A percentile compares a stretch with the other conserved stretches of the same genome.
Conservation (phyloP, 2,888 invertebrate genomes). For the Magallana nippona region DNA sequence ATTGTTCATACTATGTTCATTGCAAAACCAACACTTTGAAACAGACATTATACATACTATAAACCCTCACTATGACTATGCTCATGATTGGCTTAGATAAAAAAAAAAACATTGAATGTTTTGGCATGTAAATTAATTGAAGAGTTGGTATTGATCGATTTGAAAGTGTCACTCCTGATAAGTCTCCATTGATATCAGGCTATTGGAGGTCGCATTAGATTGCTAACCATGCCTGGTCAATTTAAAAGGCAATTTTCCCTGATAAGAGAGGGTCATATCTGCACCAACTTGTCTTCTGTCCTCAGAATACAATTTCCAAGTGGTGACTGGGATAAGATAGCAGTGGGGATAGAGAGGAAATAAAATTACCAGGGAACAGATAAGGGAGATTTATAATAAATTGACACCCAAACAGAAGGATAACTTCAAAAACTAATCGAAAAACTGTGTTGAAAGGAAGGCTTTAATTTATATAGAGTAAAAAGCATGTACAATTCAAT, state of each 20-base stretch:
- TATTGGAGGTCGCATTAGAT: conserved; percentile 11
- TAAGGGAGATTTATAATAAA: conserved; percentile 23
- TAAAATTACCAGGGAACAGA: not conserved
- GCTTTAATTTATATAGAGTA: not conserved
- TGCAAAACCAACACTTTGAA: no score
- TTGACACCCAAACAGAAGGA: not conserved
- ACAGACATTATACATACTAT: no score
- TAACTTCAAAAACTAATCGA: conserved; percentile 1
- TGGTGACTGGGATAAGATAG: conserved; percentile 27
- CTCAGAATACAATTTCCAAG: not conserved
- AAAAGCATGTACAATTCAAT: not conserved
- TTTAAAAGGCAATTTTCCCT: conserved; percentile 22
- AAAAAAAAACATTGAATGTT: not conserved
- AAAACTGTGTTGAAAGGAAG: not conserved
- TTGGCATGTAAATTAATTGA: conserved; percentile 4
- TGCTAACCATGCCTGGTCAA: conserved; percentile 35
- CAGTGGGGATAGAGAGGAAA: not conserved
- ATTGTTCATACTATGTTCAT: no score
- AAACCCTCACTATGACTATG: no score
- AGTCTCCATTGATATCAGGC: not conserved
- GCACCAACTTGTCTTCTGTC: not conserved
- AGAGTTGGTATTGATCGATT: not conserved
- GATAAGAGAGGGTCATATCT: conserved; percentile 26
- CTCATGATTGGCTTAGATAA: no score
- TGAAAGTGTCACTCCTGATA: conserved; percentile 7